These are phyloP conservation scores for Colinus virginianus DNA, from an alignment of 2,113 vertebrate species.

Conservation along the genomic window DNA sequence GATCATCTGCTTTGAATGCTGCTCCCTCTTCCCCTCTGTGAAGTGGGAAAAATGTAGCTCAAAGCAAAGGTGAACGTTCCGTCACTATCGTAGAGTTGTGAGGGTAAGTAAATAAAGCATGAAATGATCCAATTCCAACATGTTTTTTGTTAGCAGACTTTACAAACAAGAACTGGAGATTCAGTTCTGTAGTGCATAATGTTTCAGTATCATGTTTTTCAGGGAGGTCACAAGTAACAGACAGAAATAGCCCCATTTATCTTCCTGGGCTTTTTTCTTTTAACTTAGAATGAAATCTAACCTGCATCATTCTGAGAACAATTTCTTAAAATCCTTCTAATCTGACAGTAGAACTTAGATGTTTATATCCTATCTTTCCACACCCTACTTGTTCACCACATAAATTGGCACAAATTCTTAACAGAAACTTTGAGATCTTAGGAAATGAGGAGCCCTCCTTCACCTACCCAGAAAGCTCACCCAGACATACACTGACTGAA, in stretches of 20 bases:
- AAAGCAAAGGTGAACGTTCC: neutral
- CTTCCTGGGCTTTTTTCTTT: neutral
- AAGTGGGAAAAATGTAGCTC: neutral
- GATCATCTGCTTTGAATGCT: neutral
- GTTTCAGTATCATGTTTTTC: neutral
- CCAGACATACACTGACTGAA: neutral
- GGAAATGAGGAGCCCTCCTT: neutral
- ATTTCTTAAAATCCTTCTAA: neutral
- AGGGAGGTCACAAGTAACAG: neutral
- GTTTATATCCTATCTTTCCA: neutral
- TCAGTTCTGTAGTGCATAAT: neutral
- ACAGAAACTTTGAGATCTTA: neutral
- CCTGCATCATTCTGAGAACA: neutral
- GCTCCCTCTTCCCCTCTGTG: neutral
- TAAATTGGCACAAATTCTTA: neutral
- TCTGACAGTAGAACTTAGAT: neutral
- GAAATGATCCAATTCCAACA: neutral
- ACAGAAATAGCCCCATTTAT: neutral
- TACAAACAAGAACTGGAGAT: neutral
- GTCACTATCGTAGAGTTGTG: neutral
- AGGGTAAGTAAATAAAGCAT: neutral
- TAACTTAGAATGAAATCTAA: neutral
- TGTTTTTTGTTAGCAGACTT: neutral
- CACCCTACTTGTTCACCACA: neutral
- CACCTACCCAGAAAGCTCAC: neutral